Evolutionary conservation across 2,797 vertebrate genomes (phyloP), one percentile per base, ranked within the genome.

Genomic region (Psittacula echo): DNA sequence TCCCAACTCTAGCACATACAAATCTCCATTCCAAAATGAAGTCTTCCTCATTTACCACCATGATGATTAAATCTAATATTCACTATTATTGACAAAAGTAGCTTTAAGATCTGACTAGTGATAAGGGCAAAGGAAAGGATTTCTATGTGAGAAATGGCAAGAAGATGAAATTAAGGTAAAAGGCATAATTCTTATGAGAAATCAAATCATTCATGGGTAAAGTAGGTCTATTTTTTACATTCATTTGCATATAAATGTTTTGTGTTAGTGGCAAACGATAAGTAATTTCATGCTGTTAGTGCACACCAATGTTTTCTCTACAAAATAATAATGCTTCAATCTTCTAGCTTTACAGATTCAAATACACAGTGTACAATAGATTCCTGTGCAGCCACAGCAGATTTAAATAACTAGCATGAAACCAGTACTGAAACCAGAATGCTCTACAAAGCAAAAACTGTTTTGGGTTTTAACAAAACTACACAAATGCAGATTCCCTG

Each of bases 241-340:
- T 85, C n/a, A 90, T 94, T 95, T 95, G 72, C 88, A 97, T 87
- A 75, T 48, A 92, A 90, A 94, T 85, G 45, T 94, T 94, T 87
- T 74, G 27, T 72, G 42, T 92, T 94, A 94, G 30, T 51, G 65
- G 53, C 75, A 94, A 96, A 66, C 58, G 18, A 19, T 68, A 93
- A 87, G 85, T 62, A 75, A 95, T 89, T 94, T 95, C 88, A 90
- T 75, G 84, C 79, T 72, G 50, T 87, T 91, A 65, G 61, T 68
- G 68, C 75, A 89, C 62, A 85, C 72, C 78, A 75, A 90, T 89
- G 87, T 89, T 94, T 95, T 60, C 90, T 95, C 81, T 85, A 81
- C 27, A 62, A 95, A 93, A 90, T 72, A 90, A 90, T 64, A 95
- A 74, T 56, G 75, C 84, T 68, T 53, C 58, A 89, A 87, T 62